Evolutionary conservation across 1,140 invertebrate species (phyloP).

Genomic region (Mactra quadrangularis): DNA sequence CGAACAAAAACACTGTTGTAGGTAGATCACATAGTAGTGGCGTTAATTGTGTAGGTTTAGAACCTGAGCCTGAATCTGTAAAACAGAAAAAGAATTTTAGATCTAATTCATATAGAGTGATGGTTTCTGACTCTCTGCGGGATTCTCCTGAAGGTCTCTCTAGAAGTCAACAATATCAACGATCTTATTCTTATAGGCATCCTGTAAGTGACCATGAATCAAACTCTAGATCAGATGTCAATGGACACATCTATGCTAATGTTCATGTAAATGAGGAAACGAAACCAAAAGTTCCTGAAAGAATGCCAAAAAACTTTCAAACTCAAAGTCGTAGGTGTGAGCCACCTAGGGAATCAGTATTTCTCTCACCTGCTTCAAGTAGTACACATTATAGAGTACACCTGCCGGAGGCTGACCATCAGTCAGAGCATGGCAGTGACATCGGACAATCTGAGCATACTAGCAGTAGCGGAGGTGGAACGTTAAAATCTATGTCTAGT

Average conservation of each 20-base stretch:
- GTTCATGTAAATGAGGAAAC: slow-evolving; percentile 53
- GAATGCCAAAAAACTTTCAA: slow-evolving; percentile 39
- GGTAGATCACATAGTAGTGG: slow-evolving; percentile 78
- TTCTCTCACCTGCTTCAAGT: not conserved
- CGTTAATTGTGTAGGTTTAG: slow-evolving; percentile 79
- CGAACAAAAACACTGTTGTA: slow-evolving; percentile 74
- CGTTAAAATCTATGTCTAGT: slow-evolving; percentile 45
- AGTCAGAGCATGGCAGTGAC: slow-evolving; percentile 52
- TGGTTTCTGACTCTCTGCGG: slow-evolving; percentile 6
- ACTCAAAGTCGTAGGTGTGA: slow-evolving; percentile 17
- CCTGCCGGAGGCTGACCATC: slow-evolving; percentile 36
- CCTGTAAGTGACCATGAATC: slow-evolving; percentile 37
- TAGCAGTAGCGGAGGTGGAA: slow-evolving; percentile 32
- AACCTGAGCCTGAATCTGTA: slow-evolving; percentile 1
- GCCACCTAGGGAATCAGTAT: not conserved
- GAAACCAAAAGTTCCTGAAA: slow-evolving; percentile 44
- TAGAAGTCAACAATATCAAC: slow-evolving; percentile 29
- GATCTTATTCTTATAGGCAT: slow-evolving; percentile 54
- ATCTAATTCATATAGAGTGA: slow-evolving; percentile 19
- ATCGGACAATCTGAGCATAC: not conserved
- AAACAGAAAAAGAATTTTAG: slow-evolving; percentile 11
- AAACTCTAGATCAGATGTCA: not conserved
- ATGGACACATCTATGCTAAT: slow-evolving; percentile 59
- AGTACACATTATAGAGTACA: slow-evolving; percentile 36
- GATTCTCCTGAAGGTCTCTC: not conserved